A percentile compares a stretch with the other conserved stretches of the same genome.
Evolutionary conservation across 2,113 vertebrate species (phyloP).

Genomic region (Oxyura jamaicensis): DNA sequence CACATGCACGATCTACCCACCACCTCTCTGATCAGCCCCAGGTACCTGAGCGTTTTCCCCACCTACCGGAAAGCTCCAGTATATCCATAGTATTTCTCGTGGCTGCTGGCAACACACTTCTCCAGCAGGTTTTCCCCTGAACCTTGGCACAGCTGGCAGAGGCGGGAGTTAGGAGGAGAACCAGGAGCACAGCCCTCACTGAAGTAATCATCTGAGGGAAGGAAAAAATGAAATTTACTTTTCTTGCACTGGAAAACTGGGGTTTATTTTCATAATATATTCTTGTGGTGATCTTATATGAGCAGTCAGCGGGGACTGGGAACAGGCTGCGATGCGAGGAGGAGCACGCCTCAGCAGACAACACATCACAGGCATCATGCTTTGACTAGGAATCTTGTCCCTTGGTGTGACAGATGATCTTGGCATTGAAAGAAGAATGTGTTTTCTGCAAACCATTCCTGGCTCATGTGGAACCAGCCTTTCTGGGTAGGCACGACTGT

Average conservation of each 20-base stretch:
- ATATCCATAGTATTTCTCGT: conserved; percentile 85
- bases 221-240: neutral
- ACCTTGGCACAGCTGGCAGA: conserved; percentile 83
- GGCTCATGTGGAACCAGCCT: neutral
- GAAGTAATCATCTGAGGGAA: conserved; percentile 79
- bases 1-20: accelerated
- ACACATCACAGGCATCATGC: accelerated
- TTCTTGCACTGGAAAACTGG: neutral
- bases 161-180: conserved; percentile 68
- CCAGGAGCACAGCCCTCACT: conserved; percentile 86
- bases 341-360: accelerated
- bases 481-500: neutral
- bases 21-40: neutral
- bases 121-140: conserved; percentile 37
- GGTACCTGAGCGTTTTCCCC: neutral
- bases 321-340: neutral
- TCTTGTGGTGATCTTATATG: accelerated
- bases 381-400: neutral
- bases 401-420: neutral
- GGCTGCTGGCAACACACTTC: conserved; percentile 79
- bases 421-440: neutral
- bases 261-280: accelerated
- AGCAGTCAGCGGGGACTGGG: accelerated
- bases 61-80: conserved; percentile 86
- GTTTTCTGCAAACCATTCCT: neutral